phyloP scores from a whole-genome alignment of 23 tunicate species.

The Phallusia fumigata region DNA sequence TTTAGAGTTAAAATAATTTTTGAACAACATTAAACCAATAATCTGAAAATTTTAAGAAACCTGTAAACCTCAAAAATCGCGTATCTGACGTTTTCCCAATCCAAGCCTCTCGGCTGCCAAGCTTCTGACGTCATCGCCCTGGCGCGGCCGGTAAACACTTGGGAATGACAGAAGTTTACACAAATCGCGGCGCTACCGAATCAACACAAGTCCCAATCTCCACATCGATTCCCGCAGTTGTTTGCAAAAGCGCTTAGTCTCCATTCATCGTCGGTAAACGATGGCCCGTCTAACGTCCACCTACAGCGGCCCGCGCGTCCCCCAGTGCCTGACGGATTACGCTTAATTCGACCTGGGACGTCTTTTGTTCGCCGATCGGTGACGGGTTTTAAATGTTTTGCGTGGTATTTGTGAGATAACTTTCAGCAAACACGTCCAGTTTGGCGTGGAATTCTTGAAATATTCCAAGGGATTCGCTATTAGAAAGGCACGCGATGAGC shows the following conservation, averaged over 20 bases:
- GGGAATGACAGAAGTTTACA: constrained; percentile 1
- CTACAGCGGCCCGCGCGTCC: background rate
- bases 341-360: background rate
- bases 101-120: too few relatives aligned
- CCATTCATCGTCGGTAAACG: constrained; percentile 1
- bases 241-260: background rate
- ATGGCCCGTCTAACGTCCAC: background rate
- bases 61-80: too few relatives aligned
- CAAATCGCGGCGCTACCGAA: background rate
- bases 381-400: too few relatives aligned
- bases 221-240: background rate
- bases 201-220: background rate
- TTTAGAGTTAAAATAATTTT: background rate
- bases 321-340: constrained; percentile 8
- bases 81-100: too few relatives aligned
- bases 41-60: too few relatives aligned
- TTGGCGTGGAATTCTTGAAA: too few relatives aligned
- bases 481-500: too few relatives aligned
- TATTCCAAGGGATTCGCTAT: too few relatives aligned
- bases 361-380: background rate
- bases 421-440: too few relatives aligned
- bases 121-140: background rate
- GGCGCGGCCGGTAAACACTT: background rate
- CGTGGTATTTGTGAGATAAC: too few relatives aligned
- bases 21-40: too few relatives aligned